Base-by-base conservation (phyloP, 2,113 vertebrate species). In the Phycodurus eques region DNA sequence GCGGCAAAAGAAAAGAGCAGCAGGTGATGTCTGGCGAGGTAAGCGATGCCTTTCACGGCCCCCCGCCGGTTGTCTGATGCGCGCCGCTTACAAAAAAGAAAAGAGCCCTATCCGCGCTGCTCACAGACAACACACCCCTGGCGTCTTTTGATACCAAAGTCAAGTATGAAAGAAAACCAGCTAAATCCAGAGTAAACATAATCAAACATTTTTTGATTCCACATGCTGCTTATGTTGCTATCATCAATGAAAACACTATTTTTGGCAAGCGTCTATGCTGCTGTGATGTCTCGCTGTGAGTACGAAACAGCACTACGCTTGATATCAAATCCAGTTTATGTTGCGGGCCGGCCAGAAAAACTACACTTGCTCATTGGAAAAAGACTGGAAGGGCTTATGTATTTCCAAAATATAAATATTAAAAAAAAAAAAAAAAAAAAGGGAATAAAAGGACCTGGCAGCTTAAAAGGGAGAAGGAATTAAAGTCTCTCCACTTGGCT, bases 281-380 rank as follows among this genome's bases (percentile, higher is more conserved):
- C 31, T 17, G 27, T 61, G 59, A 61, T 11, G 56, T 59, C 56
- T 59, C 22, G n/a, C 56, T 59, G 56, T 14, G 22, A 27, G 59
- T 35, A 17, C 14, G 59, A 17, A 61, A 15, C 13, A 61, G 31
- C 31, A 35, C 31, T 35, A 90, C 72, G 35, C 65, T 71, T 83
- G 87, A 88, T 79, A 65, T 80, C 81, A 87, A 89, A 91, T 88
- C 88, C 20, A 87, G 89, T 90, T 83, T 76, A 82, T 83, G 79
- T 82, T 81, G 35, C 61, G 27, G 69, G 54, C 73, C 75, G 73
- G 80, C 76, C 43, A n/a, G 67, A 88, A 88, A 87, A 87, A 81
- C 72, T 68, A 76, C 53, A 80, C 54, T 77, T 75, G 83, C 85
- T 89, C 89, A 90, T 89, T 91, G 77, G 82, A 84, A 76, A 68